phyloP scores from a whole-genome alignment of 2,888 invertebrate species.

The Petrophora chlorosata region DNA sequence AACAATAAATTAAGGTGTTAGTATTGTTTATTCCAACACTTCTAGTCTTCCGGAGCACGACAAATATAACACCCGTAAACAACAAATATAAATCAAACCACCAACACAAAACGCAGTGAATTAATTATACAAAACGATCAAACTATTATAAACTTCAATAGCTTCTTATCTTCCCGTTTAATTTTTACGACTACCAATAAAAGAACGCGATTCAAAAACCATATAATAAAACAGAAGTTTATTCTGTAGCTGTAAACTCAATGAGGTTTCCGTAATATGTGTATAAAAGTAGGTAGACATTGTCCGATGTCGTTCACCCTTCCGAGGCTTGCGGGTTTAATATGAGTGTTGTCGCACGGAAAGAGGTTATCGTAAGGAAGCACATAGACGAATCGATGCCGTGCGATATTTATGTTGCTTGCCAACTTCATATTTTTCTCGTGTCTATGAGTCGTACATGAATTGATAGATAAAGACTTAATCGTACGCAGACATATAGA shows the following conservation, averaged over 20 bases:
- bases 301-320: slow-evolving; percentile 58
- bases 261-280: slow-evolving; percentile 61
- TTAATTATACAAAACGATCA: slow-evolving; percentile 36
- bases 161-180: slow-evolving; percentile 51
- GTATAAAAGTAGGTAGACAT: slow-evolving; percentile 43
- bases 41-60: too few species aligned
- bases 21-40: too few species aligned
- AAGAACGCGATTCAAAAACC: slow-evolving; percentile 48
- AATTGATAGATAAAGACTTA: too few species aligned
- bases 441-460: too few species aligned
- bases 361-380: slow-evolving; percentile 38
- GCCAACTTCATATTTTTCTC: too few species aligned
- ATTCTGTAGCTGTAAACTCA: slow-evolving; percentile 51
- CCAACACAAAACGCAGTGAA: slow-evolving; percentile 14
- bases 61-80: slow-evolving; percentile 23
- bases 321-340: slow-evolving; percentile 43
- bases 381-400: not conserved
- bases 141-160: slow-evolving; percentile 38
- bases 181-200: slow-evolving; percentile 54
- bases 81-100: slow-evolving; percentile 5
- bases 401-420: too few species aligned
- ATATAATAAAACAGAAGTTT: slow-evolving; percentile 54
- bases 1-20: too few species aligned
- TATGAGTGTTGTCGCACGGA: slow-evolving; percentile 42
- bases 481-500: too few species aligned